Conservation (phyloP, 2,113 vertebrate genomes). For the Bos javanicus region DNA sequence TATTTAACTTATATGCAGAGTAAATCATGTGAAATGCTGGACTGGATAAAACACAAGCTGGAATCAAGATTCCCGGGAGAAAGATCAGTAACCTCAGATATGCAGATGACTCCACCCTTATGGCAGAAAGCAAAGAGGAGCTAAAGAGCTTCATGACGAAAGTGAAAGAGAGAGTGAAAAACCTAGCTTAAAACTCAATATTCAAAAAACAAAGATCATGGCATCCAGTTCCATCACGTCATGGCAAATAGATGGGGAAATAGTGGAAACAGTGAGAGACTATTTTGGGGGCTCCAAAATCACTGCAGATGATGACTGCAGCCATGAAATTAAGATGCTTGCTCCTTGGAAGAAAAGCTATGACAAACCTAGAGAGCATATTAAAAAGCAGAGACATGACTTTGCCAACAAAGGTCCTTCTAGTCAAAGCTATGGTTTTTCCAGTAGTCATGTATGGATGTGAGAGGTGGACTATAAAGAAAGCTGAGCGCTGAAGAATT, state of each 20-base stretch:
- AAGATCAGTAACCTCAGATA: neutral
- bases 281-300: neutral
- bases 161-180: neutral
- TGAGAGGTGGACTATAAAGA: neutral
- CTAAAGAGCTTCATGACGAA: neutral
- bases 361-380: neutral
- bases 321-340: neutral
- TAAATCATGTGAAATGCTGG: neutral
- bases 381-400: neutral
- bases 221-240: neutral
- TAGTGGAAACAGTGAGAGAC: neutral
- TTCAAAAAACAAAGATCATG: neutral
- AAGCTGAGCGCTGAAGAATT: neutral
- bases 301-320: neutral
- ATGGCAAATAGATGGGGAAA: neutral
- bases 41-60: neutral
- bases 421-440: neutral
- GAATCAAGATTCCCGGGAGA: neutral
- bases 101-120: neutral
- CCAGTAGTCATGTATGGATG: neutral
- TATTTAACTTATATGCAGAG: neutral
- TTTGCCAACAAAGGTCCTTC: neutral
- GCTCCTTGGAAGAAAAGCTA: neutral
- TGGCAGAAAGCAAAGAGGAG: neutral
- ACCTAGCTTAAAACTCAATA: neutral